Evolutionary conservation across 2,113 vertebrate genomes (phyloP).

Genomic region (Polyodon spathula): DNA sequence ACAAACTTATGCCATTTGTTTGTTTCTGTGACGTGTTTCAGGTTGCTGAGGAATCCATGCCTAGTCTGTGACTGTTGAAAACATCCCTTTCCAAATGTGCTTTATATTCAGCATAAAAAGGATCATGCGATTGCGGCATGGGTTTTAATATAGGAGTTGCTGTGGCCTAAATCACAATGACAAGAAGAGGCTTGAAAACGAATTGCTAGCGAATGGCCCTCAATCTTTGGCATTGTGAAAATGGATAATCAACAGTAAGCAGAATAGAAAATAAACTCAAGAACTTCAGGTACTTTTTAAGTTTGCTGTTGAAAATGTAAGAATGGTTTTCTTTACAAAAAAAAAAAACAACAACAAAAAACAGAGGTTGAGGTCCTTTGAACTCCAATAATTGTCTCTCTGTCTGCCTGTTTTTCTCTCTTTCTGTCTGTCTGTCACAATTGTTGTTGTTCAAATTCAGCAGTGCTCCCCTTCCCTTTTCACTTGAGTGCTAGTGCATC

Average conservation of each 20-base stretch:
- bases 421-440: background rate
- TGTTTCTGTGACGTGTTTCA: too few relatives aligned
- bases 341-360: too few relatives aligned
- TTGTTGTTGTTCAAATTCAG: background rate
- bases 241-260: background rate
- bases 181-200: background rate
- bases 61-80: background rate
- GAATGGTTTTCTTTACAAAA: too few relatives aligned
- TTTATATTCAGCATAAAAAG: background rate
- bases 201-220: background rate
- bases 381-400: too few relatives aligned
- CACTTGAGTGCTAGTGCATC: background rate
- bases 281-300: background rate
- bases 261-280: background rate
- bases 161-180: conserved; percentile 5
- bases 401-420: background rate
- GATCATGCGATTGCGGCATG: background rate
- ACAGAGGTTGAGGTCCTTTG: too few relatives aligned
- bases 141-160: conserved; percentile 4
- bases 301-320: background rate
- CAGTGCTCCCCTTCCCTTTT: too few relatives aligned
- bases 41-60: background rate
- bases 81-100: background rate
- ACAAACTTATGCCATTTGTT: too few relatives aligned
- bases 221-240: background rate